phyloP scores from a whole-genome alignment of 2,888 invertebrate species.

The Ischnura elegans region DNA sequence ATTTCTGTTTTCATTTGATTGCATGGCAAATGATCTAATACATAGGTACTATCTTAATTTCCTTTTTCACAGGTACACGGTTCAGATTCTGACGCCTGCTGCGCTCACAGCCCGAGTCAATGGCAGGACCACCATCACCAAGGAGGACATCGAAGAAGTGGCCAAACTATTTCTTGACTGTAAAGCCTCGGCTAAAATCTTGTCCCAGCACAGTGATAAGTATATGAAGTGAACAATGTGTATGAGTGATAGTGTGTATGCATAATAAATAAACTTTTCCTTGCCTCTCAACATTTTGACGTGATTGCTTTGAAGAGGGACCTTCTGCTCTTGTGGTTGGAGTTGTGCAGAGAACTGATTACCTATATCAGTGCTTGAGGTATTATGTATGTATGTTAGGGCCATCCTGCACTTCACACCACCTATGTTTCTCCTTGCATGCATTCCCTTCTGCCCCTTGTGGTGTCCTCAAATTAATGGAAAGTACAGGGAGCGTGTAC shows the following conservation, averaged over 20 bases:
- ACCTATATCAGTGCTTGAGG: too few species aligned
- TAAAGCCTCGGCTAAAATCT: slow-evolving; percentile 95
- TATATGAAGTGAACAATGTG: slow-evolving; percentile 88
- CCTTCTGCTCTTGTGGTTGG: too few species aligned
- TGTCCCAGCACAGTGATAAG: slow-evolving; percentile 93
- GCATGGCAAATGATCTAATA: background rate
- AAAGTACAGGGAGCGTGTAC: too few species aligned
- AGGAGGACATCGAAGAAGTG: slow-evolving; percentile 92
- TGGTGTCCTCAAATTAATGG: too few species aligned
- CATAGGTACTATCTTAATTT: background rate
- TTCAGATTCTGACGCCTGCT: slow-evolving; percentile 96
- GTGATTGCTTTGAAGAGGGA: too few species aligned
- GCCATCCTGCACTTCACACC: too few species aligned
- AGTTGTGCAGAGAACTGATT: too few species aligned
- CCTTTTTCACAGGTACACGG: slow-evolving; percentile 85
- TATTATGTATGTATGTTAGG: too few species aligned
- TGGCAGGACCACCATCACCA: slow-evolving; percentile 87
- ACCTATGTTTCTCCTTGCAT: too few species aligned
- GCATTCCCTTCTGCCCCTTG: too few species aligned
- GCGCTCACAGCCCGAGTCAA: slow-evolving; percentile 93
- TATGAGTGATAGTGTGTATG: background rate
- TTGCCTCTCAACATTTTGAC: background rate
- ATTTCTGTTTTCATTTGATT: too few species aligned
- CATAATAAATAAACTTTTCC: background rate
- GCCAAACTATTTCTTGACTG: slow-evolving; percentile 95